Base-by-base conservation (phyloP, 2,888 invertebrate species). In the Halictus ligatus region DNA sequence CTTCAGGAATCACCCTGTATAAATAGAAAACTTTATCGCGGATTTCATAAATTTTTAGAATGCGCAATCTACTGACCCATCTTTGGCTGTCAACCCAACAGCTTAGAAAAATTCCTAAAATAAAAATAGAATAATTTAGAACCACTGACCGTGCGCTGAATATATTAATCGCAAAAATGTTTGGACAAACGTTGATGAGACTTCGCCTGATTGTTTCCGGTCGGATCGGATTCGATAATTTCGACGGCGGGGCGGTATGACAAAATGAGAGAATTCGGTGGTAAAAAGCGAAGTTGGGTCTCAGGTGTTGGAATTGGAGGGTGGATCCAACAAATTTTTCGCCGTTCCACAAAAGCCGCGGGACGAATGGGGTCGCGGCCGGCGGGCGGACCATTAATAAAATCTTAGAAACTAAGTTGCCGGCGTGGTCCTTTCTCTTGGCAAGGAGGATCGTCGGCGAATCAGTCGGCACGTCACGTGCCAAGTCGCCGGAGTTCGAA, bases 391-490 rank as follows among this genome's bases (percentile, higher is more conserved):
- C 35, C 21, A 40, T 43, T 43, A 40, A 40, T 71, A 71, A 71
- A 71, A 71, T 71, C 71, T 71, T 40, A 21, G n/a, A 12, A 40
- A 71, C 71, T n/a, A 43, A 71, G 46, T 48, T 73, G 21, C 72
- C 46, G 40, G 13, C 72, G 25, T 25, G 18, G 71, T 71, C 43
- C 35, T 71, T 71, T 71, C 71, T 40, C 71, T 71, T 71, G 71
- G 71, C 71, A 71, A 21, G 67, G 21, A 35, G 10, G 40, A 21
- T 67, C 67, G 67, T 21, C 21, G 71, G n/a, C 71, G 71, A 72
- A 72, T 67, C 35, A 67, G 67, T 35, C 67, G 67, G 67, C 67
- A 21, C 67, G 67, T 67, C 67, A 67, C 67, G 67, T 67, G 67
- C 67, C 67, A 67, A 35, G 18, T 67, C 67, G 35, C 67, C 35